Base-by-base conservation (phyloP, 2,888 invertebrate species). In the Lasioglossum morio region DNA sequence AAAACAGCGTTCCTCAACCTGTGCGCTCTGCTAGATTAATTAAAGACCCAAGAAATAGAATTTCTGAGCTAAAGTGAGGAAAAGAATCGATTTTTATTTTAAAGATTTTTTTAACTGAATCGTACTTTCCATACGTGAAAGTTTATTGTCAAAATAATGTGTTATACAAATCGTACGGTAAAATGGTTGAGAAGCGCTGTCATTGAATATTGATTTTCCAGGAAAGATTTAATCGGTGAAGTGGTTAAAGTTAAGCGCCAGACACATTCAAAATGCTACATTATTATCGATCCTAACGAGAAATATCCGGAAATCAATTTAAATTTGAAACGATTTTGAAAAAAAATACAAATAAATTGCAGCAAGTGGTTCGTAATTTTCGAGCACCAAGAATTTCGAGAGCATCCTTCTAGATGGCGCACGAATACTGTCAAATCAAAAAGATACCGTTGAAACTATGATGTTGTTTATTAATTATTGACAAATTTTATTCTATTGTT, bases 361-460 rank as follows among this genome's bases (percentile, higher is more conserved):
- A 14, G 70, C 30, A 48, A 72, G 48, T 72, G 48, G 53, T 69
- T 43, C 53, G 5, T 69, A 46, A n/a, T 70, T 80, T 27, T 30
- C 30, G 60, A 75, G 37, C 69, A 27, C 8, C 5, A 19, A 27
- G 4, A 16, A 16, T 74, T 12, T 72, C 70, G 16, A 46, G 63
- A 72, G 60, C 16, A 70, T 60, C 48, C 48, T 30, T 57, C 14
- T 23, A 76, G 84, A 72, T 75, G 84, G 78, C 84, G 46, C 16
- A 66, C n/a, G 63, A 63, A 66, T 73, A 34, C 34, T 84, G 57
- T 77, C 53, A 75, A 53, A 74, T 16, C 8, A 27, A 57, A 16
- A 16, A 23, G 8, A 66, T 14, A 19, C 23, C 46, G 23, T 3
- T 19, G 14, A 63, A 14, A 12, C 19, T 37, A 66, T 66, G 40